Evolutionary conservation across 2,113 vertebrate species (phyloP).

Genomic region (Psilopsiagon aurifrons): DNA sequence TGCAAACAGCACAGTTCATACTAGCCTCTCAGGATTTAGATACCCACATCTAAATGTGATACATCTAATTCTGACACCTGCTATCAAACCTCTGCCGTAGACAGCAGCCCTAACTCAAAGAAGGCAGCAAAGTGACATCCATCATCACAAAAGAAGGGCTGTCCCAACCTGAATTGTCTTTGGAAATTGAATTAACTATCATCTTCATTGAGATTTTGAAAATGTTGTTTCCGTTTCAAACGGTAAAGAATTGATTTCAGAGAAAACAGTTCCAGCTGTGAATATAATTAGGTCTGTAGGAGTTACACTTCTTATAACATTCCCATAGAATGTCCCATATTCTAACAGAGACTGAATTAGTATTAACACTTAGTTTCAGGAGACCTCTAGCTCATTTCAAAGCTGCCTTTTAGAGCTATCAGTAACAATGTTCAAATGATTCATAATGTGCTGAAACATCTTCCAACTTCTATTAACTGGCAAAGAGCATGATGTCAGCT

Average conservation of each 20-base stretch:
- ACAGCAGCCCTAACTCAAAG: not conserved
- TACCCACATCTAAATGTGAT: not conserved
- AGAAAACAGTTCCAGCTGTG: not conserved
- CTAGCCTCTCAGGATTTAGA: not conserved
- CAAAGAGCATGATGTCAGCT: not conserved
- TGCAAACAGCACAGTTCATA: not conserved
- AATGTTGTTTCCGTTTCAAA: not conserved
- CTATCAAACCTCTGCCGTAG: not conserved
- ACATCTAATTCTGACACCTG: not conserved
- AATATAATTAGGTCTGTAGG: not conserved
- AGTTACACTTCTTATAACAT: not conserved
- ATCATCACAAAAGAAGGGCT: not conserved
- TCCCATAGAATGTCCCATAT: not conserved
- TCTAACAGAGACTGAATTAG: not conserved
- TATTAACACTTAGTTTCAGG: not conserved
- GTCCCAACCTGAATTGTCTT: not conserved
- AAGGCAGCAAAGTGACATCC: not conserved
- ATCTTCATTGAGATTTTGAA: not conserved
- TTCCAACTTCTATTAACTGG: not conserved
- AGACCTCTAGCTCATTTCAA: not conserved
- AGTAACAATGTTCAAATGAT: not conserved
- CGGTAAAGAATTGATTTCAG: not conserved
- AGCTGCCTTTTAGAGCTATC: not conserved
- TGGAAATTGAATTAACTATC: not conserved
- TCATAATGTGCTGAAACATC: not conserved